phyloP scores from a whole-genome alignment of 2,113 vertebrate genomes.

The Bubo bubo region DNA sequence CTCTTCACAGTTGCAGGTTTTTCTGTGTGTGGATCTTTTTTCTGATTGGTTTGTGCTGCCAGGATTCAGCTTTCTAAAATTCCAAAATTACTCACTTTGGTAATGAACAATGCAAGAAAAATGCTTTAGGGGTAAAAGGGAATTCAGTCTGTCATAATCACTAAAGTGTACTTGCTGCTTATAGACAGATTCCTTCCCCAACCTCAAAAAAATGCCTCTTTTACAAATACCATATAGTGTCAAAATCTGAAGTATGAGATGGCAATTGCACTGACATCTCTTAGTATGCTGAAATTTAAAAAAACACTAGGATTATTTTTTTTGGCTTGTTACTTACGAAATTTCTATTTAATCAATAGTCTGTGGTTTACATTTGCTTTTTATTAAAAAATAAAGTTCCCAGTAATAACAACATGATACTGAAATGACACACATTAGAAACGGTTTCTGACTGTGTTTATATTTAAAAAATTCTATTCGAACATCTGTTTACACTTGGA shows the following conservation, averaged over 20 bases:
- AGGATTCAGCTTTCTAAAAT: not conserved
- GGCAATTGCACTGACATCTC: not conserved
- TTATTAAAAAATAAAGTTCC: not conserved
- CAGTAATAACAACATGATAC: not conserved
- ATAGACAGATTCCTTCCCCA: not conserved
- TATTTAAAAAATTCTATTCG: not conserved
- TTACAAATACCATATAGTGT: not conserved
- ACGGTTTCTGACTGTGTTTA: not conserved
- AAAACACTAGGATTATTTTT: not conserved
- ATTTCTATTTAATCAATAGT: not conserved
- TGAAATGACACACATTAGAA: not conserved
- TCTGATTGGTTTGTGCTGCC: not conserved
- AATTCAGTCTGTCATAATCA: not conserved
- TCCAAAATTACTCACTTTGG: not conserved
- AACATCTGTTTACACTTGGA: conserved; percentile 28
- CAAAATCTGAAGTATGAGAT: not conserved
- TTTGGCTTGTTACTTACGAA: not conserved
- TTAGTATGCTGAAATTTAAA: not conserved
- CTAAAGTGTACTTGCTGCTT: not conserved
- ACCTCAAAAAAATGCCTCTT: not conserved
- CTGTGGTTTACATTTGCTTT: not conserved
- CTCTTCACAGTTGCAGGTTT: not conserved
- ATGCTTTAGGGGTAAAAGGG: not conserved
- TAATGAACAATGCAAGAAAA: conserved; percentile 18
- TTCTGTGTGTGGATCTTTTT: not conserved